phyloP scores from a whole-genome alignment of 2,888 invertebrate species.

The Tortricodes alternella region DNA sequence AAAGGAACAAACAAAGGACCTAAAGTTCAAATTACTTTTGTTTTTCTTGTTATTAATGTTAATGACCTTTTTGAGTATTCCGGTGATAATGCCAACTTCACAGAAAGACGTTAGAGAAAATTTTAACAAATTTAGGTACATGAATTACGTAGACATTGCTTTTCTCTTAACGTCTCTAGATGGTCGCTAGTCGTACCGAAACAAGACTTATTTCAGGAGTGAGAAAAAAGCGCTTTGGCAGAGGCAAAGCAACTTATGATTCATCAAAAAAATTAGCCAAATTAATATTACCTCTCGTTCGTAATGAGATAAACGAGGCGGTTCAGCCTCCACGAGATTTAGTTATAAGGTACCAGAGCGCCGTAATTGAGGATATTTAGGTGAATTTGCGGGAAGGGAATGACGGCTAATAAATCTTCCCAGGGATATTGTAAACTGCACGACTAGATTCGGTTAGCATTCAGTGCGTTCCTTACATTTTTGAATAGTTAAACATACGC shows the following conservation, averaged over 20 bases:
- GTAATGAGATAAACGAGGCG: background rate
- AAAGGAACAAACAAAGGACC: background rate
- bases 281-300: background rate
- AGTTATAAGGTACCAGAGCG: background rate
- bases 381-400: too few relatives aligned
- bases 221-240: too few relatives aligned
- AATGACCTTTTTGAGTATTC: background rate
- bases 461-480: too few relatives aligned
- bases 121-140: conserved; percentile 1
- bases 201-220: too few relatives aligned
- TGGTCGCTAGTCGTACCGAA: background rate
- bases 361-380: too few relatives aligned
- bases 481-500: too few relatives aligned
- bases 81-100: background rate
- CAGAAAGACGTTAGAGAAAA: background rate
- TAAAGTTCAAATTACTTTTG: background rate
- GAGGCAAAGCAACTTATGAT: too few relatives aligned
- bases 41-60: background rate
- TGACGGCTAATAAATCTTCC: too few relatives aligned
- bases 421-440: too few relatives aligned
- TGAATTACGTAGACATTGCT: background rate
- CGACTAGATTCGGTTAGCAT: too few relatives aligned
- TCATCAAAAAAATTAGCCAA: background rate
- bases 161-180: background rate
- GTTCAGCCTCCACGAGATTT: background rate